Evolutionary conservation across 2,888 invertebrate genomes (phyloP).

Genomic region (Colostygia pectinataria): DNA sequence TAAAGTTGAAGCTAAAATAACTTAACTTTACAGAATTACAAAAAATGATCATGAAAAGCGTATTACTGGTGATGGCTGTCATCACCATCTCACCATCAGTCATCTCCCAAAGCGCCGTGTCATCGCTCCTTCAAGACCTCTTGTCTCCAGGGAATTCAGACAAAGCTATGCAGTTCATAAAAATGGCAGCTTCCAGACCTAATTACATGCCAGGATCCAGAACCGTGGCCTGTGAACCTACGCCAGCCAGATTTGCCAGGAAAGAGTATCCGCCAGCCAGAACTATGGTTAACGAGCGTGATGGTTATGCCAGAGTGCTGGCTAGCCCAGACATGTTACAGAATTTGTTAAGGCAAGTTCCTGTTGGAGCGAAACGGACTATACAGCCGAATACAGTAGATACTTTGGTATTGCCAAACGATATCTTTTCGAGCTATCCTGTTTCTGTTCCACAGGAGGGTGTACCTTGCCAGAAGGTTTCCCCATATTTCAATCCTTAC

Average conservation of each 20-base stretch:
- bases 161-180: slow-evolving; percentile 39
- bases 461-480: slow-evolving; percentile 1
- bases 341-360: not conserved
- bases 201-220: slow-evolving; percentile 19
- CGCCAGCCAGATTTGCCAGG: slow-evolving; percentile 8
- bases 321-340: slow-evolving; percentile 1
- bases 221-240: not conserved
- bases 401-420: slow-evolving; percentile 20
- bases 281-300: slow-evolving; percentile 5
- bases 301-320: slow-evolving; percentile 9
- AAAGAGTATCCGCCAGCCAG: slow-evolving; percentile 11
- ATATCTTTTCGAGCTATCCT: slow-evolving; percentile 14
- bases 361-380: slow-evolving; percentile 1
- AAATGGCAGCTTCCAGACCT: slow-evolving; percentile 19
- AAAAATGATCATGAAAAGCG: slow-evolving; percentile 16
- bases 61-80: slow-evolving; percentile 3
- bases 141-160: slow-evolving; percentile 43
- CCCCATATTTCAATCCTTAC: slow-evolving; percentile 42
- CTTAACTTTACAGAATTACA: slow-evolving; percentile 15
- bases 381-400: slow-evolving; percentile 10
- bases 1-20: no score
- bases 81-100: slow-evolving; percentile 13
- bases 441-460: slow-evolving; percentile 7
- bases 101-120: slow-evolving; percentile 29
- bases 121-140: slow-evolving; percentile 43